These are phyloP conservation scores for Crotalus tigris DNA, from an alignment of 2,113 vertebrate genomes.

Conservation along the genomic window DNA sequence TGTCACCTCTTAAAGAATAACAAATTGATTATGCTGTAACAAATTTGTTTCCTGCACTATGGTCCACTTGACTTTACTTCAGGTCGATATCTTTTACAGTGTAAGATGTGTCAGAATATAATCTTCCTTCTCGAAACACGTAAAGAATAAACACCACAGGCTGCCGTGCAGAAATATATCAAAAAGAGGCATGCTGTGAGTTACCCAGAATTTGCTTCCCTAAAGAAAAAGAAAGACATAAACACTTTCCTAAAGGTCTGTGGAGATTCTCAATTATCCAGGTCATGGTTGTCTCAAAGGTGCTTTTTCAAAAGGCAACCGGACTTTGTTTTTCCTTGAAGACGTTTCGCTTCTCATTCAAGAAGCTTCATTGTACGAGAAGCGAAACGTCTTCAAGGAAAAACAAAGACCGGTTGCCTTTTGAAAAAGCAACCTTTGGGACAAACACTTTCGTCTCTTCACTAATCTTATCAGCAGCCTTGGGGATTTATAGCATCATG, in stretches of 20 bases:
- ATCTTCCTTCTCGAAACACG: not conserved
- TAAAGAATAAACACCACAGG: not conserved
- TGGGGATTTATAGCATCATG: not conserved
- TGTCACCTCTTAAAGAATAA: not conserved
- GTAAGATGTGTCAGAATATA: not conserved
- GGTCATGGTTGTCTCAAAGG: not conserved
- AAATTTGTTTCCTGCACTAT: not conserved
- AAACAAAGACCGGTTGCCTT: not conserved
- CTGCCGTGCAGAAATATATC: not conserved
- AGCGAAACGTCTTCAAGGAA: not conserved
- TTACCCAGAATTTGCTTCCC: not conserved
- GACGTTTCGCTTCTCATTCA: too few relatives aligned
- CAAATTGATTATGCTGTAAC: not conserved
- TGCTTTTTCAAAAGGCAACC: not conserved
- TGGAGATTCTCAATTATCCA: not conserved
- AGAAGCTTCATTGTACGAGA: not conserved
- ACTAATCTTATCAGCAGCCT: not conserved
- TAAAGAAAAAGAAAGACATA: not conserved
- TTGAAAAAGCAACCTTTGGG: not conserved
- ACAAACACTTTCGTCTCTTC: not conserved
- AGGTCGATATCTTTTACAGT: not conserved
- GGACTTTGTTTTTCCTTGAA: too few relatives aligned
- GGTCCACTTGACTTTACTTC: not conserved
- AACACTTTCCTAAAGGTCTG: not conserved
- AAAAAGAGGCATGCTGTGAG: not conserved